Base-by-base conservation (phyloP, 2,797 vertebrate genomes). In the Mycteria americana region DNA sequence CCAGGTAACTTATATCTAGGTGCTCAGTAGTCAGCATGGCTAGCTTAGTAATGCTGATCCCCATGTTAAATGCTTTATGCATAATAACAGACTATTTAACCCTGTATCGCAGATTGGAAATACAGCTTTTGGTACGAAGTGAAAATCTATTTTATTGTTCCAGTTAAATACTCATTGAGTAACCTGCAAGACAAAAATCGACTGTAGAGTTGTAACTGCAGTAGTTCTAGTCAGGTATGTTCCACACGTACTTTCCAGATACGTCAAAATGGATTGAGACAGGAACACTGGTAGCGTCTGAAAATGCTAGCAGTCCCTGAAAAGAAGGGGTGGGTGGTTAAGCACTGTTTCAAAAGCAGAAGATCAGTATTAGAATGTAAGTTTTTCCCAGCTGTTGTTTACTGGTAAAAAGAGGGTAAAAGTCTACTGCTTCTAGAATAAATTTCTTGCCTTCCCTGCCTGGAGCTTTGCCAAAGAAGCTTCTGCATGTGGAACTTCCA, bases 261-360 rank as follows among this genome's bases (percentile, higher is more conserved):
- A 97, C 35, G 68, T 98, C 98, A 76, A 99, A 99, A 94, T 99
- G 97, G 91, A 99, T 88, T 5, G 98, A 98, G 92, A 99, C 96
- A 5, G 98, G 98, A 91, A 98, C 95, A 24, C 92, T 97, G 86
- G 97, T 93, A n/a, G 98, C 98, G 88, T 99, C 99, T 37, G 99
- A 99, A 89, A 99, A 99, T 14, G 90, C 97, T 81, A 99, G 97
- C 5, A 99, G 98, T 24, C 99, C 99, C 99, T 99, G 95, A 39
- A 96, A 28, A 85, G 91, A 72, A 90, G 59, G 79, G 37, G 13
- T 7, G 24, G 33, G 69, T 22, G 48, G 45, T 63, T 46, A 62
- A 35, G 21, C 0, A 3, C 24, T 10, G 7, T 19, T 79, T 62
- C 41, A 79, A 69, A 79, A 23, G 7, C 62, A 59, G 7, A 57